Conservation (phyloP, 2,888 invertebrate genomes). For the Caenorhabditis sp. region DNA sequence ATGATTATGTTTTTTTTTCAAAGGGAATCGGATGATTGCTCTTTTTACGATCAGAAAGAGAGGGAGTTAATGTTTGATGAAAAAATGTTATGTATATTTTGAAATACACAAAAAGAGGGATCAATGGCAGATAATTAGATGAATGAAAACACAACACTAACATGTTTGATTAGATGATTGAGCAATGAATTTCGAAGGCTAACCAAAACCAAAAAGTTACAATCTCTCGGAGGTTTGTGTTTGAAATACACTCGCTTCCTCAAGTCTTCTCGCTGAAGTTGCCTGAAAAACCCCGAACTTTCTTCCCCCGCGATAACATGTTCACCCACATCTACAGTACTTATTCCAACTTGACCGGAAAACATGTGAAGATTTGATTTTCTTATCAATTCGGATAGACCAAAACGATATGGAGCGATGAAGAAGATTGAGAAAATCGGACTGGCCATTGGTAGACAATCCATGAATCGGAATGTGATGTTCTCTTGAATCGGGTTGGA, state of each 20-base stretch:
- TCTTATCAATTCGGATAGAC: background rate
- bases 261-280: background rate
- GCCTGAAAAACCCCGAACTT: background rate
- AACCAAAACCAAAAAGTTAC: background rate
- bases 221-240: background rate
- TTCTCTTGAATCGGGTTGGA: constrained; percentile 34
- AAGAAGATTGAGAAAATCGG: constrained; percentile 28
- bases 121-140: too few relatives aligned
- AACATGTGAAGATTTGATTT: background rate
- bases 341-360: background rate
- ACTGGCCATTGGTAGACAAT: constrained; percentile 22
- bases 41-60: too few relatives aligned
- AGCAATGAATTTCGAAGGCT: too few relatives aligned
- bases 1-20: too few relatives aligned
- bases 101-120: too few relatives aligned
- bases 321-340: background rate
- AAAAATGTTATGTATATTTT: too few relatives aligned
- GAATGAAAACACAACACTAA: too few relatives aligned
- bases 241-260: background rate
- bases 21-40: too few relatives aligned
- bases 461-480: constrained; percentile 41
- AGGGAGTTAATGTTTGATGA: too few relatives aligned
- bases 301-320: background rate
- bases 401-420: constrained; percentile 22
- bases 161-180: too few relatives aligned